These are phyloP conservation scores for Gonioctena quinquepunctata DNA, from an alignment of 1,140 invertebrate genomes.

Conservation along the genomic window DNA sequence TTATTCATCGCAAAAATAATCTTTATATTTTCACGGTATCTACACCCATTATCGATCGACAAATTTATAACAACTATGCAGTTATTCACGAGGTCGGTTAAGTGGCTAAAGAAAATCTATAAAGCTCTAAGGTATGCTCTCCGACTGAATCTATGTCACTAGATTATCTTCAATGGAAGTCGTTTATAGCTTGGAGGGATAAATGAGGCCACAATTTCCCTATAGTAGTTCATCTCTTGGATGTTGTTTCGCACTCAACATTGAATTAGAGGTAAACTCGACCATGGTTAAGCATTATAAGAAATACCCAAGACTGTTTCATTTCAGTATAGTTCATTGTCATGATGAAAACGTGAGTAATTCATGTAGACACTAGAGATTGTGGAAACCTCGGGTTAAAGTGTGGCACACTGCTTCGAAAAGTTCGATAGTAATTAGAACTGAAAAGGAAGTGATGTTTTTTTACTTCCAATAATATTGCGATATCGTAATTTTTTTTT, in stretches of 20 bases:
- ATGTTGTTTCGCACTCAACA: background rate
- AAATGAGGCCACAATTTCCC: background rate
- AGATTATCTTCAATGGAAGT: background rate
- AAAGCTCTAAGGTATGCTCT: slow-evolving; percentile 17
- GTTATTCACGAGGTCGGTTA: no score
- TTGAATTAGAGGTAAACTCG: background rate
- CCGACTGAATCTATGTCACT: slow-evolving; percentile 9
- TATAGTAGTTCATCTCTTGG: background rate
- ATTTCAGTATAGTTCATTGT: background rate
- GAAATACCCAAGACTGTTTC: background rate
- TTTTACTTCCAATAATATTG: background rate
- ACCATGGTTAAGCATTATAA: background rate
- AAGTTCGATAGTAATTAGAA: background rate
- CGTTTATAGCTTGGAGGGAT: background rate
- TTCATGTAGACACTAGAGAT: background rate
- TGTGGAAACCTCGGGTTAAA: no score
- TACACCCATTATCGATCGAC: no score
- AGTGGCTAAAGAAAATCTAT: slow-evolving; percentile 25
- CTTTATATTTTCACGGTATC: no score
- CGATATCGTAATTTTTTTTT: no score
- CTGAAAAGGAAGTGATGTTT: no score
- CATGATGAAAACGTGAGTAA: background rate
- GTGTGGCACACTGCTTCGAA: no score
- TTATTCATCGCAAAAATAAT: no score
- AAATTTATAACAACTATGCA: no score